Conservation (phyloP, 2,888 invertebrate species). For the Theretra japonica region DNA sequence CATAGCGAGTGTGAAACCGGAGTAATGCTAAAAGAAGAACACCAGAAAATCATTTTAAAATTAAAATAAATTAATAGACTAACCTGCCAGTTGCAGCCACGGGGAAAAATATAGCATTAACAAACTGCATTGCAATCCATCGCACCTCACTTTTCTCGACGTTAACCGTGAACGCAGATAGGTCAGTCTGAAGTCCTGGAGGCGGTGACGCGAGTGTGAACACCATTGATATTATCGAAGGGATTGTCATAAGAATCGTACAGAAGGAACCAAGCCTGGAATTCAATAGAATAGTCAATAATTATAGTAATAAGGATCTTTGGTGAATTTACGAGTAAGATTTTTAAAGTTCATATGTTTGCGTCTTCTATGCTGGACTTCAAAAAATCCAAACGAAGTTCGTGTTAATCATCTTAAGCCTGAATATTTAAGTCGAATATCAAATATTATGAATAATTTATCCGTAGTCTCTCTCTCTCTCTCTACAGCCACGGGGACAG, state of each 20-base stretch:
- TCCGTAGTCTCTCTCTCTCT: too few species aligned
- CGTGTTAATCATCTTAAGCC: too few species aligned
- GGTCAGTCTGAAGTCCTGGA: slow-evolving; percentile 80
- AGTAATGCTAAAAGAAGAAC: not conserved
- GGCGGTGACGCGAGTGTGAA: slow-evolving; percentile 85
- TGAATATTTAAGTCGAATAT: too few species aligned
- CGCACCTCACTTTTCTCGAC: slow-evolving; percentile 72
- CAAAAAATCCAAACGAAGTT: too few species aligned
- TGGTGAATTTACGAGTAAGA: too few species aligned
- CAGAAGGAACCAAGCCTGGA: slow-evolving; percentile 68
- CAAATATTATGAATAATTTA: too few species aligned
- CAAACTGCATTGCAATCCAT: slow-evolving; percentile 76
- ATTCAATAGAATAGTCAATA: slow-evolving; percentile 14
- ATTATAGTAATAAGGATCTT: too few species aligned
- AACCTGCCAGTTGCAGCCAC: slow-evolving; percentile 87
- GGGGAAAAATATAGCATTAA: slow-evolving; percentile 84
- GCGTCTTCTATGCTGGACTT: too few species aligned
- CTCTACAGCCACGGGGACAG: too few species aligned
- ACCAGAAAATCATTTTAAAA: not conserved
- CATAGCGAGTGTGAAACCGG: slow-evolving; percentile 10
- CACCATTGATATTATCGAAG: slow-evolving; percentile 84
- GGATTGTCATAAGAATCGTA: slow-evolving; percentile 73
- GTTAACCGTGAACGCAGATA: slow-evolving; percentile 69
- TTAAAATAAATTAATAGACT: slow-evolving; percentile 23
- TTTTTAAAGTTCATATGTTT: too few species aligned